Evolutionary conservation across 2,888 invertebrate genomes (phyloP).

Genomic region (Strigamia maritima): DNA sequence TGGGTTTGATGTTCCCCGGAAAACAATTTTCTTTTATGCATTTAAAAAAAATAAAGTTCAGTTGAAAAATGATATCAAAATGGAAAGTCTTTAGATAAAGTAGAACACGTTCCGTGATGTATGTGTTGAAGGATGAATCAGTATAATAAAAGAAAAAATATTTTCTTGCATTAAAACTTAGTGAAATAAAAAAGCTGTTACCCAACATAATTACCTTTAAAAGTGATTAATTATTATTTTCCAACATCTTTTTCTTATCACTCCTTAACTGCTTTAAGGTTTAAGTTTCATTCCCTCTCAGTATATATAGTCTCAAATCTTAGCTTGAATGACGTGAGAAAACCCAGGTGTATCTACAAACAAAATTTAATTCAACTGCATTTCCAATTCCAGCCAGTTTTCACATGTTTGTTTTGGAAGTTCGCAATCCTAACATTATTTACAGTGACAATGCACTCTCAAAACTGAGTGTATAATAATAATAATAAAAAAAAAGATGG

Average conservation of each 20-base stretch:
- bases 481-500: not conserved
- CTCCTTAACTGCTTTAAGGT: not conserved
- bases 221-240: not conserved
- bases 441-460: constrained; percentile 2
- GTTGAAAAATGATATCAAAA: not conserved
- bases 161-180: not conserved
- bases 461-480: not conserved
- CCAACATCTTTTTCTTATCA: not conserved
- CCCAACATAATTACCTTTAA: not conserved
- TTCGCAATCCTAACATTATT: not conserved
- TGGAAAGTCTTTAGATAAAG: not conserved
- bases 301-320: not conserved
- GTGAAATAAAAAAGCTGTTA: not conserved
- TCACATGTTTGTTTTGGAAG: not conserved
- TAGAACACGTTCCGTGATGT: not conserved
- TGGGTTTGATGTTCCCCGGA: constrained; percentile 16
- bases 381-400: not conserved
- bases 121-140: not conserved
- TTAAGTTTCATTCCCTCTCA: not conserved
- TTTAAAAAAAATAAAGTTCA: not conserved
- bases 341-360: not conserved
- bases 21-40: constrained; percentile 9
- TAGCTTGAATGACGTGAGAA: not conserved
- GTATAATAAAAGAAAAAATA: not conserved
- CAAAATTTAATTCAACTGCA: not conserved